Evolutionary conservation across 2,888 invertebrate species (phyloP).

Genomic region (Linnaemya tessellans): DNA sequence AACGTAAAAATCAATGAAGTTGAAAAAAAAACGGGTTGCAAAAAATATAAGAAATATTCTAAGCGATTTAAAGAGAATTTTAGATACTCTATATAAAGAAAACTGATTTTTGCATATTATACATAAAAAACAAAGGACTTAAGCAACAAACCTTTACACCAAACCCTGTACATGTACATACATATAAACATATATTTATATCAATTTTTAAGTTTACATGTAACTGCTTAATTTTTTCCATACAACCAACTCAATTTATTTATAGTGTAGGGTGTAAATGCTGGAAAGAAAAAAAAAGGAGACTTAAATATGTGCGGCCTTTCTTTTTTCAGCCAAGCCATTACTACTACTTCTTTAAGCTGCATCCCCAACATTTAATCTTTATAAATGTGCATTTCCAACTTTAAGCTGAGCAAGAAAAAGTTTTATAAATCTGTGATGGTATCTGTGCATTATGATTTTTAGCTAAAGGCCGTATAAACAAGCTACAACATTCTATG

Average conservation of each 20-base stretch:
- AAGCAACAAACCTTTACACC: slow-evolving; percentile 8
- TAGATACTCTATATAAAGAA: slow-evolving; percentile 21
- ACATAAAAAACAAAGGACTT: slow-evolving; percentile 23
- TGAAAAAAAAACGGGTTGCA: slow-evolving; percentile 23
- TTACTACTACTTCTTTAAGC: slow-evolving; percentile 44
- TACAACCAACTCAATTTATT: not conserved
- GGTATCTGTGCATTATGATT: slow-evolving; percentile 74
- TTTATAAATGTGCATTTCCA: slow-evolving; percentile 45
- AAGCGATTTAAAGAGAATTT: not conserved
- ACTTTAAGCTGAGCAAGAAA: slow-evolving; percentile 25
- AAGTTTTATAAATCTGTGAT: slow-evolving; percentile 57
- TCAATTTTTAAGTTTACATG: not conserved
- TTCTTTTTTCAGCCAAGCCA: slow-evolving; percentile 27
- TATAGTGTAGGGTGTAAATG: slow-evolving; percentile 39
- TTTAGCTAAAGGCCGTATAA: slow-evolving; percentile 73
- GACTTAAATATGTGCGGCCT: slow-evolving; percentile 22
- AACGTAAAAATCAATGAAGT: slow-evolving; percentile 41
- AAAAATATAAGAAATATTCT: not conserved
- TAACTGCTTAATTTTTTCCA: not conserved
- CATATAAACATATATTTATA: not conserved
- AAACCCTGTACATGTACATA: not conserved
- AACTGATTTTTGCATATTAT: not conserved
- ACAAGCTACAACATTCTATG: slow-evolving; percentile 66
- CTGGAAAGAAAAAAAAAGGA: not conserved
- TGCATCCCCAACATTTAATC: slow-evolving; percentile 57